Base-by-base conservation (phyloP, 2,888 invertebrate species). In the Rhingia rostrata region DNA sequence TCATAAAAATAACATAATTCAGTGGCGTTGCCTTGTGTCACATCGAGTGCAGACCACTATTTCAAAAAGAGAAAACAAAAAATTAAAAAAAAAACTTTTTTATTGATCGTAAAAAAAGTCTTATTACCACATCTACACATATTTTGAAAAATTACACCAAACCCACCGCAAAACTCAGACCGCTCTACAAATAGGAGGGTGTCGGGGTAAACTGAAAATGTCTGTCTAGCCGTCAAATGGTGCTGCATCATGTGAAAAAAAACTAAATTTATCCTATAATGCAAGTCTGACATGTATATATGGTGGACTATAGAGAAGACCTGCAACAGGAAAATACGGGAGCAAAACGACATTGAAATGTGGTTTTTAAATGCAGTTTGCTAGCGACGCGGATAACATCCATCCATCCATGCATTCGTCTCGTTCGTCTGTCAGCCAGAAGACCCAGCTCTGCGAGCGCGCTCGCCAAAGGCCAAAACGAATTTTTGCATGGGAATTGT, bases 291-390 rank as follows among this genome's bases (percentile, higher is more conserved):
- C 70, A 45, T 39, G 54, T 54, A 12, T 53, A n/a, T 41, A 56
- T 22, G 22, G 22, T 2, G 22, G 32, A 47, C 2, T 43, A 33
- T 12, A 56, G 14, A 53, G 54, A 69, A 12, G 63, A 63, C 54
- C 32, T 75, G 58, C 64, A 64, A 41, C 70, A 82, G 75, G 58
- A 75, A 72, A 72, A 61, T 49, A 82, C 82, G 66, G 61, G 41
- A 66, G 45, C 30, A 60, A 72, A 72, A 73, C 78, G 82, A 78
- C 78, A 83, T 83, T 83, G 82, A 83, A 83, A 78, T 73, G 82
- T 56, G 72, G 82, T 82, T 81, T 69, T 82, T 73, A 82, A 83
- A 83, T 78, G 82, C 78, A 83, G 78, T 78, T 63, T 78, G 72
- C 78, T 51, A 60, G 82, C 78, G 67, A 78, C 67, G 78, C 67